phyloP scores from a whole-genome alignment of 2,888 invertebrate genomes.

The Eilema depressum region DNA sequence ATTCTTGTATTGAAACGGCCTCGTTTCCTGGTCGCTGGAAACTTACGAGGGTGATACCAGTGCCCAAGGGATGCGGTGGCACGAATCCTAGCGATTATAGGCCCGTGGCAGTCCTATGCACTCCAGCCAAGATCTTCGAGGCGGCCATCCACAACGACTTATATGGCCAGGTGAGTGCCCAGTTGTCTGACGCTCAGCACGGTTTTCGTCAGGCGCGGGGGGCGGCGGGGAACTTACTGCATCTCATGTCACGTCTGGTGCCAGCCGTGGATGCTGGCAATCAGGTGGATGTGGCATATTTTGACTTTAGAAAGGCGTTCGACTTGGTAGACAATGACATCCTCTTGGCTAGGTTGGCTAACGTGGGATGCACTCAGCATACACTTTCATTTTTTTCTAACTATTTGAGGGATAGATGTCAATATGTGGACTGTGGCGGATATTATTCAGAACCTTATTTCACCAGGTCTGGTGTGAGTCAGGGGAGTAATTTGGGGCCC shows the following conservation, averaged over 20 bases:
- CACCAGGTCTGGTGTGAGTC: slow-evolving; percentile 18
- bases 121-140: no score
- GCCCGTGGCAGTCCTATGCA: no score
- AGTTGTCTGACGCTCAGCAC: slow-evolving; percentile 7
- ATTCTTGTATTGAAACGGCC: background rate
- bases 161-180: background rate
- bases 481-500: slow-evolving; percentile 15
- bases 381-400: slow-evolving; percentile 12
- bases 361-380: slow-evolving; percentile 14
- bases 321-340: slow-evolving; percentile 15
- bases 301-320: slow-evolving; percentile 20
- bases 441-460: slow-evolving; percentile 9
- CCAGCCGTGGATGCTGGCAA: slow-evolving; percentile 12
- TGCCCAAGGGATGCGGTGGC: background rate
- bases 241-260: slow-evolving; percentile 17
- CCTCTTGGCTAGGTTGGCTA: slow-evolving; percentile 5
- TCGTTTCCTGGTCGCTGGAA: background rate
- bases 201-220: slow-evolving; percentile 1
- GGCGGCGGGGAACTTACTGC: slow-evolving; percentile 5
- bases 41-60: background rate
- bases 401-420: slow-evolving; percentile 11
- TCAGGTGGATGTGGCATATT: slow-evolving; percentile 20
- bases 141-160: background rate
- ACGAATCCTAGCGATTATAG: no score
- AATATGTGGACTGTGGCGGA: slow-evolving; percentile 20